A percentile compares a stretch with the other conserved stretches of the same genome.
Evolutionary conservation across 2,113 vertebrate species (phyloP).

Genomic region (Cyprinodon variegatus): DNA sequence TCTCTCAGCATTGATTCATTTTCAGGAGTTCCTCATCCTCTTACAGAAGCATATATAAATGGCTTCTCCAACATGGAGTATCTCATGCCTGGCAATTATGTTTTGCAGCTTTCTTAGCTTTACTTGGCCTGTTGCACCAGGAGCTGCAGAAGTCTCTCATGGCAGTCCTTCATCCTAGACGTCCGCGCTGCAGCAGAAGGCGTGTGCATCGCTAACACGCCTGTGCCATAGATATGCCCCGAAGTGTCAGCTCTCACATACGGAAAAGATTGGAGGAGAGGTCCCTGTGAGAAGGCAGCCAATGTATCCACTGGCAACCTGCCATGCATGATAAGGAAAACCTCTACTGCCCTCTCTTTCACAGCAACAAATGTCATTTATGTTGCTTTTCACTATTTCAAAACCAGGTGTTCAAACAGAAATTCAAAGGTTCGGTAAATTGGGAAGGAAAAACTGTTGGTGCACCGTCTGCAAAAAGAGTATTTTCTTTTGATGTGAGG

Average conservation of each 20-base stretch:
- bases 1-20: slow-evolving; percentile 39
- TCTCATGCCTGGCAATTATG: slow-evolving; percentile 26
- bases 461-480: too few relatives aligned
- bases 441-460: background rate
- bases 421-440: slow-evolving; percentile 3
- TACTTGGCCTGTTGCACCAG: slow-evolving; percentile 50
- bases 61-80: background rate
- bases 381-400: slow-evolving; percentile 30
- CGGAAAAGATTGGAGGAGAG: slow-evolving; percentile 54
- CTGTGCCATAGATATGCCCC: slow-evolving; percentile 66
- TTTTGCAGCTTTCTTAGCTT: slow-evolving; percentile 27
- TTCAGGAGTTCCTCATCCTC: slow-evolving; percentile 8
- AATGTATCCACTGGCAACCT: slow-evolving; percentile 61
- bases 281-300: slow-evolving; percentile 55
- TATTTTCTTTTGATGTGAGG: too few relatives aligned
- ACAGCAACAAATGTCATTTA: slow-evolving; percentile 53
- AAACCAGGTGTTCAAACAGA: slow-evolving; percentile 12
- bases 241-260: slow-evolving; percentile 70
- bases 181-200: slow-evolving; percentile 59
- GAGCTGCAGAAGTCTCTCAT: slow-evolving; percentile 49
- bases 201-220: slow-evolving; percentile 59
- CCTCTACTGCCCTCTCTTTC: slow-evolving; percentile 42
- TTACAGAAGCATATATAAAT: slow-evolving; percentile 15
- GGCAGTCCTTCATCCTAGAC: slow-evolving; percentile 50
- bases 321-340: slow-evolving; percentile 68